Evolutionary conservation across 2,113 vertebrate species (phyloP), one percentile per base, ranked within the genome.

Genomic region (Pundamilia nyererei): DNA sequence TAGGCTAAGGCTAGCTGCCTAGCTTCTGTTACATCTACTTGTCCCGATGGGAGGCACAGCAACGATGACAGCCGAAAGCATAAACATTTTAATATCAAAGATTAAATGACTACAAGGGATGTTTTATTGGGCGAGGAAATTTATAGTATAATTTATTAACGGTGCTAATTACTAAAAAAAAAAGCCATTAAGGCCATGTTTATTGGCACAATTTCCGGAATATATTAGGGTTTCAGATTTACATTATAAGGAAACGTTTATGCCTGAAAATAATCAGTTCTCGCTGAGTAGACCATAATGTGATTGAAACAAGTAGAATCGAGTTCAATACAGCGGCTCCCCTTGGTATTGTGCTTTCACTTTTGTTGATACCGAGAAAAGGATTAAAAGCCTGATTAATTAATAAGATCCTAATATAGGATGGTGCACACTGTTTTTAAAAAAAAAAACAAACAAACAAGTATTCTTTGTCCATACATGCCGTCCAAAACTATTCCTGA

Each of bases 1-100:
- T 81, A 65, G 79, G 84, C 87, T 88, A 55, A 80, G 9, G 84
- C 89, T 91, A 89, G 14, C 17, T 6, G 60, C 38, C 7, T 89
- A 90, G 85, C 88, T 7, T 19, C 83, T 75, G 83, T 26, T 49
- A 85, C 45, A 55, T 31, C 47, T 85, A 17, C 19, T 12, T 29
- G 80, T 42, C 7, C 15, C 38, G 13, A 15, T 38, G 17, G 38
- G 13, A 84, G 80, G 3, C 35, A 7, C 33, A 7, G 5, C 49
- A 4, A 4, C 14, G 38, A 62, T 58, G 42, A 79, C 65, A 53
- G 13, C 2, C 54, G 35, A 19, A 26, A 14, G 31, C 6, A 35
- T 33, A 24, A 68, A 81, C 24, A 75, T 11, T 75, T 31, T 19
- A 49, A 49, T 75, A 12, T 75, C 42, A 31, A 29, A 31, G 19